These are phyloP conservation scores for Campylorhamphus procurvoides DNA, from an alignment of 2,113 vertebrate species.

Conservation along the genomic window DNA sequence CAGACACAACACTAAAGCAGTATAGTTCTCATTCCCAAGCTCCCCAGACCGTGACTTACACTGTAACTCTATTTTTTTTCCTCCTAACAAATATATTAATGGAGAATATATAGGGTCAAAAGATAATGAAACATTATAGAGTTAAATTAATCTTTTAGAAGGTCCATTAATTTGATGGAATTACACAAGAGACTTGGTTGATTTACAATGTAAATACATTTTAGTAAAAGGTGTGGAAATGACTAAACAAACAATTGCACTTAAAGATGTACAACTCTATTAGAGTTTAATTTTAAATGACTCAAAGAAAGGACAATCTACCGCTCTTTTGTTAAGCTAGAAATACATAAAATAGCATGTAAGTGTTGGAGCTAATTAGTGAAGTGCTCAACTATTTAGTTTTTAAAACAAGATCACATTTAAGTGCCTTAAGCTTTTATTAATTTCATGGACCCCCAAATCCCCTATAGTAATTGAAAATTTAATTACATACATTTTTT, in stretches of 20 bases:
- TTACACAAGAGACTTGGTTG: not conserved
- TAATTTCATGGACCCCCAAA: constrained; percentile 64
- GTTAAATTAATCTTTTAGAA: constrained; percentile 5
- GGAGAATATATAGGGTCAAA: not conserved
- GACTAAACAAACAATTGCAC: not conserved
- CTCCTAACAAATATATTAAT: not conserved
- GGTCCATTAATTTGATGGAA: not conserved
- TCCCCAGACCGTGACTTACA: not conserved
- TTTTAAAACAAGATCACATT: constrained; percentile 68
- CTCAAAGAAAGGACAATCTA: not conserved
- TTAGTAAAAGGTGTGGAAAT: not conserved
- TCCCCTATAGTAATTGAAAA: constrained; percentile 72
- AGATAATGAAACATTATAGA: not conserved
- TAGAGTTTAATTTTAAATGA: not conserved
- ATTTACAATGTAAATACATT: not conserved
- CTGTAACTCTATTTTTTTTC: not conserved
- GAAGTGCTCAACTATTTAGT: constrained; percentile 49
- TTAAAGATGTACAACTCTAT: not conserved
- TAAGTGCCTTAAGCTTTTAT: constrained; percentile 77
- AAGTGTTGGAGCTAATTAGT: constrained; percentile 63
- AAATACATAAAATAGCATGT: constrained; percentile 44
- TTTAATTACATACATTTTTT: constrained; percentile 76
- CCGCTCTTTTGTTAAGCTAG: constrained; percentile 27
- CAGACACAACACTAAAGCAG: fast-evolving
- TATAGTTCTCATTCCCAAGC: not conserved